Evolutionary conservation across 2,888 invertebrate species (phyloP).

Genomic region (Argyra leucocephala): DNA sequence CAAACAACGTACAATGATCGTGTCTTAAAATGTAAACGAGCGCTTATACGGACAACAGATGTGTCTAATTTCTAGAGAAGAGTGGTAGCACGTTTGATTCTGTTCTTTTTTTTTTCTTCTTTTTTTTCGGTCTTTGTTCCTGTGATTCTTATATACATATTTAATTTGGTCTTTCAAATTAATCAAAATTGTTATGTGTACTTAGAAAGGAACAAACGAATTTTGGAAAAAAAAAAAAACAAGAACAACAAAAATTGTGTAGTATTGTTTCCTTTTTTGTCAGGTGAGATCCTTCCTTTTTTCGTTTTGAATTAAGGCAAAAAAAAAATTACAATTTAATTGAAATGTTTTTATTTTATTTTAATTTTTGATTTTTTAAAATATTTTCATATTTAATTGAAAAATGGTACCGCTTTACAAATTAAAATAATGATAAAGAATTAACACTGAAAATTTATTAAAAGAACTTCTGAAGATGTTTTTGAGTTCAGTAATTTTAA

Average conservation of each 20-base stretch:
- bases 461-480: too few species aligned
- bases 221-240: background rate
- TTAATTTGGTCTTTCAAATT: conserved; percentile 1
- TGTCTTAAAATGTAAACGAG: background rate
- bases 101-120: background rate
- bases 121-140: background rate
- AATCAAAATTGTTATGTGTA: background rate
- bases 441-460: too few species aligned
- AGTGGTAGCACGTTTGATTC: conserved; percentile 1
- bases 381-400: background rate
- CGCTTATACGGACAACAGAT: conserved; percentile 6
- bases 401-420: too few species aligned
- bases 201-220: background rate
- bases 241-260: background rate
- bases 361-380: background rate
- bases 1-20: background rate
- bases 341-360: background rate
- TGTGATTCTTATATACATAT: background rate
- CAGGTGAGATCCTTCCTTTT: conserved; percentile 3
- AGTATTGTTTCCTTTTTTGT: conserved; percentile 3
- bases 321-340: background rate
- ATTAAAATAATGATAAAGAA: too few species aligned
- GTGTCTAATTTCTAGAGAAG: conserved; percentile 6
- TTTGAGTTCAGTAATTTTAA: too few species aligned
- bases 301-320: background rate